Evolutionary conservation across 2,113 vertebrate species (phyloP), one percentile per base, ranked within the genome.

Genomic region (Caretta caretta): DNA sequence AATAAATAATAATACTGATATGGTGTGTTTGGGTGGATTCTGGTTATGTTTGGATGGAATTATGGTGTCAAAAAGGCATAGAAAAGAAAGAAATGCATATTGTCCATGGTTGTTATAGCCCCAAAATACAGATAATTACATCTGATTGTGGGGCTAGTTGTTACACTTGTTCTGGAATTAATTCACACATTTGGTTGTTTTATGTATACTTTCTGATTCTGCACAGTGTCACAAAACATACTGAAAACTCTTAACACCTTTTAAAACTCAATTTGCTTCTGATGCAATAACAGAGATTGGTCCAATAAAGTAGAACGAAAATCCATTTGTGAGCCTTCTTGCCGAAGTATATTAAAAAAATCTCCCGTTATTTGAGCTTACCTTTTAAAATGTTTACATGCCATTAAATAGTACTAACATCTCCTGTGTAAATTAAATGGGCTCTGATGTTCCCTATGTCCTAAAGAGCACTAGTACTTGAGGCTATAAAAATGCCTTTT

Each of bases 381-480:
- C 98, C 98, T 98, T 98, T 98, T 98, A 98, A 98, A 98, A 98
- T 98, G 98, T 98, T 98, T 98, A 98, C 98, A 98, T 98, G 98
- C 98, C 94, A 95, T 98, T 98, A 98, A 98, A 98, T 97, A 96
- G 93, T 97, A 97, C 97, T 98, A 98, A 98, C 97, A 97, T 98
- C 97, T 97, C 97, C 93, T 90, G 97, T 98, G 98, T 98, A 98
- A 98, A 98, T 98, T 98, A 98, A 98, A 98, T 93, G 93, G 95
- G 93, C 97, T 97, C 88, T 94, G 98, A 98, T 98, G 98, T 96
- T 97, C 97, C 97, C 93, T 96, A 54, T 97, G 96, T 97, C 97
- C 97, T 92, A 96, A 96, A 92, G 94, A 96, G 97, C 94, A 90
- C 90, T 97, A 93, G 91, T 94, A 92, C 93, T 97, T 93, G 89